Conservation (phyloP, 2,888 invertebrate species). For the Cerceris rybyensis region DNA sequence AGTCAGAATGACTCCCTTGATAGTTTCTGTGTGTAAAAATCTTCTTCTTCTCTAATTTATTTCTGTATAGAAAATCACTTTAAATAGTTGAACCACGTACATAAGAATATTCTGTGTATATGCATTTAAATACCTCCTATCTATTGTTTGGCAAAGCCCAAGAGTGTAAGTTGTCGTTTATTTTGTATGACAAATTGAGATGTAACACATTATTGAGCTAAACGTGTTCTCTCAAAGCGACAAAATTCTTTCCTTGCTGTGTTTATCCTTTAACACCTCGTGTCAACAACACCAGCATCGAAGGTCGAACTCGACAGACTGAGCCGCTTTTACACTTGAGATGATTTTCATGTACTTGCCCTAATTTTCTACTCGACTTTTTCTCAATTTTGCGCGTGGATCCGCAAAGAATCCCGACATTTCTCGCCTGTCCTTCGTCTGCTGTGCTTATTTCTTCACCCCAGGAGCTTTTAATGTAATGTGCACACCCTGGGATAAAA, state of each 20-base stretch:
- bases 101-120: too few relatives aligned
- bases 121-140: too few relatives aligned
- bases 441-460: not conserved
- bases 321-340: slow-evolving; percentile 15
- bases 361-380: not conserved
- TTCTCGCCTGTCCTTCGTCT: slow-evolving; percentile 5
- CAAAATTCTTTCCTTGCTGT: not conserved
- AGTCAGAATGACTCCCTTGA: too few relatives aligned
- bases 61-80: too few relatives aligned
- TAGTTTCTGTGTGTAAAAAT: too few relatives aligned
- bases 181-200: too few relatives aligned
- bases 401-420: not conserved
- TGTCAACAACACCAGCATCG: slow-evolving; percentile 20
- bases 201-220: not conserved
- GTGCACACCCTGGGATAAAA: not conserved
- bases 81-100: too few relatives aligned
- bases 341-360: slow-evolving; percentile 39
- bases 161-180: too few relatives aligned
- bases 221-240: not conserved
- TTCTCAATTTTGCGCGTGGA: not conserved
- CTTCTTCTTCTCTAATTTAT: too few relatives aligned
- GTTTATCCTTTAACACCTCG: slow-evolving; percentile 36
- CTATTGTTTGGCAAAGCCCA: too few relatives aligned
- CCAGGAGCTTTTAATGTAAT: not conserved
- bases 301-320: slow-evolving; percentile 4